Base-by-base conservation (phyloP, 2,797 vertebrate species). In the Nannoperca australis region DNA sequence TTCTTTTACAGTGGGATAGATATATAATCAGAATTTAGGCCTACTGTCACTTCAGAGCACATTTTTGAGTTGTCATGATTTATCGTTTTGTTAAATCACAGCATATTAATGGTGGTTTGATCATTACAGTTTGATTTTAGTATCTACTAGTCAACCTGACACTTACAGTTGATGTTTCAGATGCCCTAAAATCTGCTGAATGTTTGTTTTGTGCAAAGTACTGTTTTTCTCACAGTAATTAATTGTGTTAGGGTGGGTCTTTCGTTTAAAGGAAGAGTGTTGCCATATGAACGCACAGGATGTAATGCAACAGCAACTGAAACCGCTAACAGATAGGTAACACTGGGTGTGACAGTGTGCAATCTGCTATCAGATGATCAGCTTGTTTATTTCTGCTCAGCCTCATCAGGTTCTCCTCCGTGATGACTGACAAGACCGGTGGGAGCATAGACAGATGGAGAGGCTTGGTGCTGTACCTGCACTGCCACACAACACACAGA, bases 261-360 rank as follows among this genome's bases (percentile, higher is more conserved):
- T 59, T 70, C 9, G 36, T 71, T 82, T 51, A 63, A 49, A 71
- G 64, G n/a, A 81, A 54, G 56, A 34, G 45, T 55, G 61, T 84
- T 66, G 68, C 40, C 3, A 73, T 64, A 24, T 72, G 27, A 82
- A 83, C 14, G 36, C 50, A 80, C 88, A 81, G 85, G 86, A 89
- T 76, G 63, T 79, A 83, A 85, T 58, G 82, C 80, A 88, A 91
- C 79, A 73, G 87, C 83, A 90, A 88, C 53, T 50, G 50, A 73
- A 76, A 53, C 64, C 67, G 44, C 64, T 73, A 49, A 70, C 70
- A 59, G 30, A 0, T 7, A 42, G 50, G 34, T 53, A 73, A 65
- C 55, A n/a, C 47, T 42, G 79, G 67, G 78, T 77, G 80, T 82
- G 78, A 72, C 70, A 7, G 22, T 6, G 17, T 42, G n/a, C 70